Conservation (phyloP, 2,113 vertebrate genomes). For the Lethenteron camtschaticum region DNA sequence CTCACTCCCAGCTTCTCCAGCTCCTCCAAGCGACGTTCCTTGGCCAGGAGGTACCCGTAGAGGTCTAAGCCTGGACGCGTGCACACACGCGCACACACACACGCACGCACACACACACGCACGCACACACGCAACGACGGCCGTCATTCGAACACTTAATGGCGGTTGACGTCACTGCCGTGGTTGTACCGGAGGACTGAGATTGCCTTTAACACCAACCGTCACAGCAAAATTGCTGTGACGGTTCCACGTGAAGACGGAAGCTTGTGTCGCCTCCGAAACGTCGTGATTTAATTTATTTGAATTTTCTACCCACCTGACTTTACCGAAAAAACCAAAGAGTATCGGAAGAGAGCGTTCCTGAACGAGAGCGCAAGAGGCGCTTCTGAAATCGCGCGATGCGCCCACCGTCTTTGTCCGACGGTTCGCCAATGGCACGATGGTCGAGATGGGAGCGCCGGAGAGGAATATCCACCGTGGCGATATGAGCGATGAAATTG, state of each 20-base stretch:
- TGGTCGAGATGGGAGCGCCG: no score
- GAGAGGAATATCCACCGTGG: no score
- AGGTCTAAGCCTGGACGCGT: conserved; percentile 69
- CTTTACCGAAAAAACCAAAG: no score
- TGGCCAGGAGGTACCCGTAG: conserved; percentile 78
- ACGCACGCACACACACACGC: background rate
- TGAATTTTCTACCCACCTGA: no score
- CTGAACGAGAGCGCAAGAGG: no score
- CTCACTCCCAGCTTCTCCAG: conserved; percentile 89
- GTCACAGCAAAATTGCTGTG: background rate
- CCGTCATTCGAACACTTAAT: background rate
- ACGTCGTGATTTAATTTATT: no score
- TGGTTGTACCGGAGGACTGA: background rate
- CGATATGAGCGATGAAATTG: no score
- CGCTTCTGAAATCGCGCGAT: no score
- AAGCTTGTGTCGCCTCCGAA: no score
- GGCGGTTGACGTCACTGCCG: background rate
- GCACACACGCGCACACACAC: background rate
- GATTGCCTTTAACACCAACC: background rate
- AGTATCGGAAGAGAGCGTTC: no score
- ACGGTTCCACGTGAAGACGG: background rate
- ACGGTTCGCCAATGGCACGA: no score
- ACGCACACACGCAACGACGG: background rate
- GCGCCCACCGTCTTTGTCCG: no score
- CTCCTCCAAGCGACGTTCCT: conserved; percentile 77